Evolutionary conservation across 2,113 vertebrate species (phyloP).

Genomic region (Poecile atricapillus): DNA sequence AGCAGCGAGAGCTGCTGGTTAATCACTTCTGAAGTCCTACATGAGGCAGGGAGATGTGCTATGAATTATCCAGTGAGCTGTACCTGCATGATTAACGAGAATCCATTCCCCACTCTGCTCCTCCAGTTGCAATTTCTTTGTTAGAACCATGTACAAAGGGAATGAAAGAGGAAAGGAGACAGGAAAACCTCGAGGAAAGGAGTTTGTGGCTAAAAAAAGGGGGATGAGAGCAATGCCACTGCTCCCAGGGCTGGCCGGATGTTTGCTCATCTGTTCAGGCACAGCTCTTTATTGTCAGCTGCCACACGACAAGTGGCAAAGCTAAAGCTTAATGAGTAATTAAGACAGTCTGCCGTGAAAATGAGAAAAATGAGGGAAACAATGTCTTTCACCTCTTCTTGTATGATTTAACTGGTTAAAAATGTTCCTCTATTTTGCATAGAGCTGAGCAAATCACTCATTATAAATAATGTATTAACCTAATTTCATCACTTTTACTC

Average conservation of each 20-base stretch:
- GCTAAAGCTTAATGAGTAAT: neutral
- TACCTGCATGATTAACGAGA: neutral
- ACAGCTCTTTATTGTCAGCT: neutral
- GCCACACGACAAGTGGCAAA: neutral
- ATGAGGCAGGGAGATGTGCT: neutral
- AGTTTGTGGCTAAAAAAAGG: neutral
- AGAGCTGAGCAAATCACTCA: neutral
- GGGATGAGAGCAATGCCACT: neutral
- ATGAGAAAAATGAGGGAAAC: neutral
- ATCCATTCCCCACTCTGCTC: neutral
- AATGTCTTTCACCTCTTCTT: neutral
- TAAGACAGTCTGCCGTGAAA: neutral
- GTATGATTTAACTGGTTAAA: neutral
- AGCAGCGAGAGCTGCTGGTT: neutral
- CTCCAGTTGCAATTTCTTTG: neutral
- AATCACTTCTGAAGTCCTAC: neutral
- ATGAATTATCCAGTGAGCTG: conserved; percentile 7
- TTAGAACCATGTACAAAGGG: neutral
- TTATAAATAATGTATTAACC: conserved; percentile 37
- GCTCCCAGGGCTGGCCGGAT: neutral
- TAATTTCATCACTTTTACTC: neutral
- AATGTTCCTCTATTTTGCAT: neutral
- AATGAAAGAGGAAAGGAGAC: neutral
- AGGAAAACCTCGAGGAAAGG: neutral
- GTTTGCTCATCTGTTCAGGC: neutral